phyloP scores from a whole-genome alignment of 2,888 invertebrate species.

The Onthophagus sagittarius region DNA sequence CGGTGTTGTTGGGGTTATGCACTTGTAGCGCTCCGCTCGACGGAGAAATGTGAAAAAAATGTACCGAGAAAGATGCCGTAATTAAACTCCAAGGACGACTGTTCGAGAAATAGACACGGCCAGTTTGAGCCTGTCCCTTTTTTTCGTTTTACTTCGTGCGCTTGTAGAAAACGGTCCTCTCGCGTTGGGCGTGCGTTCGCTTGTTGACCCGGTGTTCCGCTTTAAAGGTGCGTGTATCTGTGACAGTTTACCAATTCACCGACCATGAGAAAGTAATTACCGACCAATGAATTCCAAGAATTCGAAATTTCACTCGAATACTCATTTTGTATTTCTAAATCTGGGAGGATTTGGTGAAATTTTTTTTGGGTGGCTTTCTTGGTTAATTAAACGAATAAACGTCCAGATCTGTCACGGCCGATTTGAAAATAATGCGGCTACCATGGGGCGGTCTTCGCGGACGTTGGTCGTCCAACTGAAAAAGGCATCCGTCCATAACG shows the following conservation, averaged over 20 bases:
- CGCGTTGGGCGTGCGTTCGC: neutral
- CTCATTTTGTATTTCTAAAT: neutral
- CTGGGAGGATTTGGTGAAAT: neutral
- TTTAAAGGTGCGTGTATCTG: neutral
- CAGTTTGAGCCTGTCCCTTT: neutral
- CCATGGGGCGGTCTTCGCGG: neutral
- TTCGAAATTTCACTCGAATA: neutral
- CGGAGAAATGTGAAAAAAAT: neutral
- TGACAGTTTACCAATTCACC: neutral
- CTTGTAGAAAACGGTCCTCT: neutral
- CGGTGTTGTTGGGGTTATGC: neutral
- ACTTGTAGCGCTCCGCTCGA: neutral
- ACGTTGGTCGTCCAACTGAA: neutral
- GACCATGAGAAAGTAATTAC: neutral
- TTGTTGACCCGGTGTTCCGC: neutral
- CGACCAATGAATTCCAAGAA: neutral
- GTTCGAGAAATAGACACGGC: slow-evolving; percentile 7
- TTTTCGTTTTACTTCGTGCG: neutral
- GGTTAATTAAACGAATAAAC: slow-evolving; percentile 9
- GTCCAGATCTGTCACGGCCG: slow-evolving; percentile 8
- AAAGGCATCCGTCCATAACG: slow-evolving; percentile 7
- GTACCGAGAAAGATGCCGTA: slow-evolving; percentile 4
- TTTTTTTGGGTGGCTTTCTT: neutral
- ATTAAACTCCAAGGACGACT: slow-evolving; percentile 7
- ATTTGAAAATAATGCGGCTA: slow-evolving; percentile 9